phyloP scores from a whole-genome alignment of 1,140 invertebrate genomes.

The Calliopsis andreniformis region DNA sequence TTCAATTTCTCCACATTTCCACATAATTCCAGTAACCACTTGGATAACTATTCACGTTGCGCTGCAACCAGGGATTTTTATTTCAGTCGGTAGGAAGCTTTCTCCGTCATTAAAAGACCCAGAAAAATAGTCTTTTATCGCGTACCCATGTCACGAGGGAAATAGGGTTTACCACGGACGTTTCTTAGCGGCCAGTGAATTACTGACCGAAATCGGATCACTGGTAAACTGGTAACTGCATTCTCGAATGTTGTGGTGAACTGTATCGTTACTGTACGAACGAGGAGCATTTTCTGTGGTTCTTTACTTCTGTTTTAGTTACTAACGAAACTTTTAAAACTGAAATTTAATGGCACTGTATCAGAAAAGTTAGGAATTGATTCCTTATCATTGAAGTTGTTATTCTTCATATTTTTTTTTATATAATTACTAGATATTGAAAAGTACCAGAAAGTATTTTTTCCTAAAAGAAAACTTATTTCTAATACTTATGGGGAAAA shows the following conservation, averaged over 20 bases:
- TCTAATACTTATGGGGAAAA: too few relatives aligned
- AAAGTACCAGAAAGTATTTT: too few relatives aligned
- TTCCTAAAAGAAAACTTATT: too few relatives aligned
- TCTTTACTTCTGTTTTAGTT: too few relatives aligned
- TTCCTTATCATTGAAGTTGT: too few relatives aligned
- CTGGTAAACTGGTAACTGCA: not conserved
- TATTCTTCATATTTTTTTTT: too few relatives aligned
- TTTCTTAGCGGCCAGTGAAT: not conserved
- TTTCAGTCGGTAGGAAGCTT: conserved; percentile 42
- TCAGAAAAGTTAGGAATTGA: too few relatives aligned
- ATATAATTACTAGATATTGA: too few relatives aligned
- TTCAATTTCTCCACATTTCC: not conserved
- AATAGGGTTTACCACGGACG: conserved; percentile 42
- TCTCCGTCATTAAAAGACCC: conserved; percentile 42
- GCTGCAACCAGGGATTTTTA: conserved; percentile 48
- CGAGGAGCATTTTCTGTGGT: too few relatives aligned
- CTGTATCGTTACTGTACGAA: not conserved
- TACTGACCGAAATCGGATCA: not conserved
- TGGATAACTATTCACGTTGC: conserved; percentile 27
- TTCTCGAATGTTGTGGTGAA: not conserved
- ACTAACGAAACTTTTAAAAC: too few relatives aligned
- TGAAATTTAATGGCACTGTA: too few relatives aligned
- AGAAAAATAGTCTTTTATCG: conserved; percentile 48
- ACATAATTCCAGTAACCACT: conserved; percentile 15
- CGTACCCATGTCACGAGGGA: not conserved